These are phyloP conservation scores for Andrena flavipes DNA, from an alignment of 2,888 invertebrate species.

Conservation along the genomic window DNA sequence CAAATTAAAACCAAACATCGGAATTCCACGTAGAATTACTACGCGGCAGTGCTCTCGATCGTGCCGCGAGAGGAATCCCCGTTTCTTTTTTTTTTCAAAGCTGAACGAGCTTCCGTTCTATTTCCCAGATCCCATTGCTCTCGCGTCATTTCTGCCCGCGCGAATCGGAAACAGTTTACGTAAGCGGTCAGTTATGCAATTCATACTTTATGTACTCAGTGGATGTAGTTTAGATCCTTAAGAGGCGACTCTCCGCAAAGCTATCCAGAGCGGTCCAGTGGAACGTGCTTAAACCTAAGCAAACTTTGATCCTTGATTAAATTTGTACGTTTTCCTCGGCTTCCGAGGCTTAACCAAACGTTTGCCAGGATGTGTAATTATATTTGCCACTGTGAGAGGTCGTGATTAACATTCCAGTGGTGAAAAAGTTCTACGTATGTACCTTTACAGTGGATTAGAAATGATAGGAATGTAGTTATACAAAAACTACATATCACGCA, in stretches of 20 bases:
- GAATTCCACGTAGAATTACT: too few species aligned
- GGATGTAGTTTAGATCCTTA: conserved; percentile 35
- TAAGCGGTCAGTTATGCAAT: conserved; percentile 38
- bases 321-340: conserved; percentile 46
- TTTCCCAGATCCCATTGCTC: not conserved
- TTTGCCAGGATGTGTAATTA: conserved; percentile 44
- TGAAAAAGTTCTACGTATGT: not conserved
- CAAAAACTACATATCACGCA: too few species aligned
- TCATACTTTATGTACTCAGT: conserved; percentile 29
- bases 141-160: not conserved
- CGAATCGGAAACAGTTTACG: conserved; percentile 21
- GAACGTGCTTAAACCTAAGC: conserved; percentile 50
- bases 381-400: conserved; percentile 20
- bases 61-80: not conserved
- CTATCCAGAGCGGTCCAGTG: conserved; percentile 23
- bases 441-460: too few species aligned
- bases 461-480: not conserved
- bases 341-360: conserved; percentile 27
- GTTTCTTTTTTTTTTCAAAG: not conserved
- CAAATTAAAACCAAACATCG: too few species aligned
- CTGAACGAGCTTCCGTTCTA: not conserved
- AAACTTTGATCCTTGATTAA: conserved; percentile 58
- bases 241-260: conserved; percentile 27
- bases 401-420: conserved; percentile 22
- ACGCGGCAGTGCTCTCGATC: too few species aligned